These are phyloP conservation scores for Ectemnius lituratus DNA, from an alignment of 2,888 invertebrate genomes.

Conservation along the genomic window DNA sequence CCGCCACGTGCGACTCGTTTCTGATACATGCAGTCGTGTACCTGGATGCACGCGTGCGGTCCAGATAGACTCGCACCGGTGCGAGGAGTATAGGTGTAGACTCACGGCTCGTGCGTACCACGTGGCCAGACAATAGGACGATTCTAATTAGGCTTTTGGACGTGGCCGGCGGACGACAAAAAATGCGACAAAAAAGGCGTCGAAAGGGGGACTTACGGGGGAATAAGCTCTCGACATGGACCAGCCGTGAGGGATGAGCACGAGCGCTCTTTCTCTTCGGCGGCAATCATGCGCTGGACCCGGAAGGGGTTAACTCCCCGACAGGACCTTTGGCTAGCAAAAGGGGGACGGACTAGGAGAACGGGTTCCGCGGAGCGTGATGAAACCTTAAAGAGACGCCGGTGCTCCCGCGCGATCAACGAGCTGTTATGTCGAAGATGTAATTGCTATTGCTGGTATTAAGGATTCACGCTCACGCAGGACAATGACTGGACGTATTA, in stretches of 20 bases:
- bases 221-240: slow-evolving; percentile 43
- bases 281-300: slow-evolving; percentile 28
- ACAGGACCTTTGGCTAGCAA: slow-evolving; percentile 26
- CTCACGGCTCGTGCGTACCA: slow-evolving; percentile 74
- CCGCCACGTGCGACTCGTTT: neutral
- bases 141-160: slow-evolving; percentile 76
- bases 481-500: slow-evolving; percentile 6
- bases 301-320: slow-evolving; percentile 64
- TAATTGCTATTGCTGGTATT: slow-evolving; percentile 48
- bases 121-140: slow-evolving; percentile 77
- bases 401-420: slow-evolving; percentile 39
- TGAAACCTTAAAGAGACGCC: slow-evolving; percentile 65
- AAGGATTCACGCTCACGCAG: slow-evolving; percentile 24
- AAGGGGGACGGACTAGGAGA: slow-evolving; percentile 23
- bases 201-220: slow-evolving; percentile 61
- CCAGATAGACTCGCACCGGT: slow-evolving; percentile 24
- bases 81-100: slow-evolving; percentile 28
- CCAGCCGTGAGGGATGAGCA: slow-evolving; percentile 50
- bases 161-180: slow-evolving; percentile 63
- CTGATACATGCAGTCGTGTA: slow-evolving; percentile 3
- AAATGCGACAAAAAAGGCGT: slow-evolving; percentile 69
- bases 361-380: slow-evolving; percentile 57
- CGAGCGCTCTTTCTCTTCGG: slow-evolving; percentile 37
- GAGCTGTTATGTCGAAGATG: slow-evolving; percentile 38
- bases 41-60: slow-evolving; percentile 11